Percentiles rank a stretch among this genome's conserved stretches.
phyloP scores from a whole-genome alignment of 1,140 invertebrate genomes.

The Dolichoris vasculosae region DNA sequence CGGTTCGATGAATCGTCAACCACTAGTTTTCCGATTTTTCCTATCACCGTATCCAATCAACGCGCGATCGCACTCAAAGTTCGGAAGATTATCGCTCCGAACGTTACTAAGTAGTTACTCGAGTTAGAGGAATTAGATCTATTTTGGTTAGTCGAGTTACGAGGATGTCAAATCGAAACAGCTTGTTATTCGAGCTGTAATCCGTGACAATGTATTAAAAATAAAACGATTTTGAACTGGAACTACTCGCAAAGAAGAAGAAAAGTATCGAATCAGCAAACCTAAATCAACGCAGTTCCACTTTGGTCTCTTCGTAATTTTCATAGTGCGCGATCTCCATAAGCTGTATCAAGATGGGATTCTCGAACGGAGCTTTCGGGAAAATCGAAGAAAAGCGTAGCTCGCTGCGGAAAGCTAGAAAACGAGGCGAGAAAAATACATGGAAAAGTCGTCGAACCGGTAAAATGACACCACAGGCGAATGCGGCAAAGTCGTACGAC shows the following conservation, averaged over 20 bases:
- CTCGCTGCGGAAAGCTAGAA: neutral
- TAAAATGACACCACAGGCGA: conserved; percentile 35
- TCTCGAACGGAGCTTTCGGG: neutral
- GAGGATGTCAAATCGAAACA: too few relatives aligned
- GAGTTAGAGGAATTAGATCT: neutral
- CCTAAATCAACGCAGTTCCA: neutral
- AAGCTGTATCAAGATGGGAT: neutral
- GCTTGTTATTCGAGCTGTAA: too few relatives aligned
- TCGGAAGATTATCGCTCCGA: neutral
- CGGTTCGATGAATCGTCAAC: neutral
- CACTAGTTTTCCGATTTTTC: neutral
- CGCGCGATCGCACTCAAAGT: neutral
- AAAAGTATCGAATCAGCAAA: neutral
- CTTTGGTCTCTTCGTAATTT: neutral
- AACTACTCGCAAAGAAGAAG: neutral
- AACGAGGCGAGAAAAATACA: neutral
- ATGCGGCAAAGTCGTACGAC: neutral
- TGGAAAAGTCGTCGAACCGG: conserved; percentile 17
- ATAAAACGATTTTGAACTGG: neutral
- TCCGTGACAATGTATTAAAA: neutral
- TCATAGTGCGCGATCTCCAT: neutral
- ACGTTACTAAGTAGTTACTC: neutral
- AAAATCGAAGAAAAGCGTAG: conserved; percentile 43
- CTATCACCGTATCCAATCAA: neutral
- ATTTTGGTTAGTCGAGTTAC: neutral